These are phyloP conservation scores for Eidolon dupreanum DNA, from an alignment of 2,797 vertebrate species.

Conservation along the genomic window DNA sequence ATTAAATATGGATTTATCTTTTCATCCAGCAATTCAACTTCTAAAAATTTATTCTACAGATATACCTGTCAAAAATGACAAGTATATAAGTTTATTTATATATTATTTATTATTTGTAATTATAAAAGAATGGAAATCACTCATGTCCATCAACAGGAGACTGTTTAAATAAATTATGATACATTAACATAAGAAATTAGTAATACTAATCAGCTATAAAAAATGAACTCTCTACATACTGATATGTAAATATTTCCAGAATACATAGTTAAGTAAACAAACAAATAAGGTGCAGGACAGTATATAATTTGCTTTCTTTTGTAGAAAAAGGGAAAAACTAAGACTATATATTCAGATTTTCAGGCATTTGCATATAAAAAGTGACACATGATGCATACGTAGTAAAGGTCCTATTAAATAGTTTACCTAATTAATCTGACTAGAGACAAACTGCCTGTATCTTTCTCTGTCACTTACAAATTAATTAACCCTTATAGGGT, in stretches of 20 bases:
- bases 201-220: not conserved
- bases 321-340: not conserved
- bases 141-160: not conserved
- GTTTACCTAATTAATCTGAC: not conserved
- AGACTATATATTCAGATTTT: not conserved
- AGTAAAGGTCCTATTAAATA: not conserved
- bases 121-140: not conserved
- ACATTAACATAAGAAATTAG: not conserved
- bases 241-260: not conserved
- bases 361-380: not conserved
- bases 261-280: not conserved
- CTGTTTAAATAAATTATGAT: not conserved
- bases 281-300: not conserved
- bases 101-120: not conserved
- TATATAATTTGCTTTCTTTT: not conserved
- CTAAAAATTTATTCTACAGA: not conserved
- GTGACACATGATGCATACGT: not conserved
- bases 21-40: not conserved
- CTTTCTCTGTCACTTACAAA: constrained; percentile 5
- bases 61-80: not conserved
- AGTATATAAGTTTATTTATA: not conserved
- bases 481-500: not conserved
- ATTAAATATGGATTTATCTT: not conserved
- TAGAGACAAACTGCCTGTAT: not conserved
- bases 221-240: not conserved